A percentile compares a stretch with the other conserved stretches of the same genome.
Evolutionary conservation across 2,113 vertebrate genomes (phyloP).

Genomic region (Bothrops jararaca): DNA sequence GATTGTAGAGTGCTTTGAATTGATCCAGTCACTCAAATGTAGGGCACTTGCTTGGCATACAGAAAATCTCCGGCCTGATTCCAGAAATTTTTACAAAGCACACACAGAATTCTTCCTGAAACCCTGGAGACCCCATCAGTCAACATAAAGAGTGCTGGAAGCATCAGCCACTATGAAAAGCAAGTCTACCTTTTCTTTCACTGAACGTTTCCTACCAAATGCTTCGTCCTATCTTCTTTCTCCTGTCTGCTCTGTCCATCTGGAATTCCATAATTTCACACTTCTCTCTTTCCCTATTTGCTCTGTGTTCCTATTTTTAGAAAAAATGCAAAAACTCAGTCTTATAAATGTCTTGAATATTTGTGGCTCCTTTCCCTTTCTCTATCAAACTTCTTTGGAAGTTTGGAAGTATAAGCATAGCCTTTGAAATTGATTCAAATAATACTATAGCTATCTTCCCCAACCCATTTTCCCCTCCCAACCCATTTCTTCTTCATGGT

Average conservation of each 20-base stretch:
- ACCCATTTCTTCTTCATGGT: not conserved
- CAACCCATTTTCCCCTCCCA: not conserved
- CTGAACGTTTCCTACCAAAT: not conserved
- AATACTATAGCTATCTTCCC: not conserved
- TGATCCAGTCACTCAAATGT: not conserved
- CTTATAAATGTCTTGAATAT: not conserved
- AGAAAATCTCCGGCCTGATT: not conserved
- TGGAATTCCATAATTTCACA: not conserved
- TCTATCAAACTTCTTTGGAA: not conserved
- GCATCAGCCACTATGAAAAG: not conserved
- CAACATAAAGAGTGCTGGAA: not conserved
- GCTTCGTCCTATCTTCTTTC: not conserved
- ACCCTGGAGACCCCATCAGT: not conserved
- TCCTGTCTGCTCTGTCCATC: not conserved
- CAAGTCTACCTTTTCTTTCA: not conserved
- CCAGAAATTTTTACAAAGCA: not conserved
- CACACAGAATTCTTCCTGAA: not conserved
- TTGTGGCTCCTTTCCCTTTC: not conserved
- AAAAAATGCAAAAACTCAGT: not conserved
- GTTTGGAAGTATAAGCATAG: not conserved
- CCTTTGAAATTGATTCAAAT: not conserved
- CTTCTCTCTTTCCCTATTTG: not conserved
- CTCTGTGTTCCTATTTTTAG: not conserved
- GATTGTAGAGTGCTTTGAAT: not conserved
- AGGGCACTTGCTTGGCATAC: not conserved